Evolutionary conservation across 2,113 vertebrate genomes (phyloP).

Genomic region (Hydropotes inermis): DNA sequence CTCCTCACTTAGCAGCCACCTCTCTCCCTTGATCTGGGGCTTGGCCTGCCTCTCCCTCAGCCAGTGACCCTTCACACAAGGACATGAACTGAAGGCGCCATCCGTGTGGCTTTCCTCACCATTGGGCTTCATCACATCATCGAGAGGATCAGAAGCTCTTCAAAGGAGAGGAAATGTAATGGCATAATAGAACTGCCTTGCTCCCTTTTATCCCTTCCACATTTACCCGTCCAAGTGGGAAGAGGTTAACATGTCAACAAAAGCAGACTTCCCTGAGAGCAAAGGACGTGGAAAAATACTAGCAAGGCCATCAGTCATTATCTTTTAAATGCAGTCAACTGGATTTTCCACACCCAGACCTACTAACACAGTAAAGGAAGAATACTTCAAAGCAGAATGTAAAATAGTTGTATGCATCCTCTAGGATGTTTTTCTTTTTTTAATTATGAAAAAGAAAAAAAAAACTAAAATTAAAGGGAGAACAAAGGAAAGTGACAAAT

Average conservation of each 20-base stretch:
- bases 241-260: constrained; percentile 41
- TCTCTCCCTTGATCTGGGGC: constrained; percentile 23
- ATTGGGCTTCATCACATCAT: constrained; percentile 35
- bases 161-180: constrained; percentile 17
- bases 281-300: constrained; percentile 31
- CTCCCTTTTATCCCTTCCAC: neutral
- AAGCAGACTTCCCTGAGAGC: constrained; percentile 2
- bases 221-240: constrained; percentile 9
- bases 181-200: neutral
- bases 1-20: neutral
- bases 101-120: neutral
- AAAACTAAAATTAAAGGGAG: constrained; percentile 13
- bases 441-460: neutral
- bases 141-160: constrained; percentile 2
- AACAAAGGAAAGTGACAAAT: constrained; percentile 18
- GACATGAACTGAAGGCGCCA: neutral
- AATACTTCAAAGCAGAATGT: constrained; percentile 4
- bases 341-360: neutral
- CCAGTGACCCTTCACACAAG: neutral
- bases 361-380: neutral
- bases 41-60: neutral
- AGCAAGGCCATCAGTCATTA: constrained; percentile 19
- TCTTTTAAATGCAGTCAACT: constrained; percentile 39
- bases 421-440: neutral
- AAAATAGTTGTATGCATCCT: neutral